Evolutionary conservation across 2,113 vertebrate species (phyloP), one percentile per base, ranked within the genome.

Genomic region (Carlito syrichta): DNA sequence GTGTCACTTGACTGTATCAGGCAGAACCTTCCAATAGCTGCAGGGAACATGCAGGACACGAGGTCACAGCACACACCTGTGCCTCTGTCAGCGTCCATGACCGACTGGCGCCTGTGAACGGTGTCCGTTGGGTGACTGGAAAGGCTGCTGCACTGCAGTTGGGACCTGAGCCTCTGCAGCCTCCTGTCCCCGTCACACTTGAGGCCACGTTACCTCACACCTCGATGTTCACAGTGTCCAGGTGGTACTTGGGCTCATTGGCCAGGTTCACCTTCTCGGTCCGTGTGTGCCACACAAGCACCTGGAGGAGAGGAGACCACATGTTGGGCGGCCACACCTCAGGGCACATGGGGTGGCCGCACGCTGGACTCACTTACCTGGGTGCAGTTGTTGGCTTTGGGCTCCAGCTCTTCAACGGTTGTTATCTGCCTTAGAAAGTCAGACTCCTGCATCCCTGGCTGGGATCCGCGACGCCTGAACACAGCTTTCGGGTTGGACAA

Each of bases 391-490:
- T 95, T 99, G 81, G 99, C 99, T 97, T 99, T 99, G 13, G 99
- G 99, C 96, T 99, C 99, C 98, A 99, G 97, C 85, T 99, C 99
- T 38, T 99, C 99, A 84, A 99, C 99, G 78, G 99, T 99, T 38
- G 99, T 99, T 98, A 99, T 99, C 98, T 99, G 99, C 95, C 99
- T 99, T 94, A 99, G 99, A 98, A 99, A 99, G 98, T 99, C 99
- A 0, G 99, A 99, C 98, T 99, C 99, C 98, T 99, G 99, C 99
- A 99, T 99, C 96, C 99, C 99, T 2, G 99, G 99, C 93, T 99
- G 99, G 88, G 99, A 99, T 56, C 99, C 99, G 32, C 99, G 99
- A 0, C 99, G 99, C 97, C 99, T 99, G 98, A 99, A 99, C 89
- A 99, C 99, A 0, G 99, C 99, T 98, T 99, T 99, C 0, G 99